Evolutionary conservation across 1,140 invertebrate species (phyloP).

Genomic region (Sminthurides bifidus): DNA sequence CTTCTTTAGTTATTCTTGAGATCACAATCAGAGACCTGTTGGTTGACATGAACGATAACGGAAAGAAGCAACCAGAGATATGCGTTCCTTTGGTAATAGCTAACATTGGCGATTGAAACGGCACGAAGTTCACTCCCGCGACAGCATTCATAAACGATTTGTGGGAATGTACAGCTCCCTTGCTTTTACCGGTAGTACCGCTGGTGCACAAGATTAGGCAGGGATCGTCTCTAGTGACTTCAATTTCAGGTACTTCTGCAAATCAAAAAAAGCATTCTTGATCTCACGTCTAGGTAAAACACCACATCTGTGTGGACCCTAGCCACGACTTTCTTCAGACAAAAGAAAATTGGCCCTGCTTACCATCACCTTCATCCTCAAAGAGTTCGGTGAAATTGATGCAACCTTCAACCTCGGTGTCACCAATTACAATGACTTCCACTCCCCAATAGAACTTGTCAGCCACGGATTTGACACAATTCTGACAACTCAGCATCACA

Average conservation of each 20-base stretch:
- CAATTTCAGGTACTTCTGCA: slow-evolving; percentile 12
- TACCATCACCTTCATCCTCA: slow-evolving; percentile 1
- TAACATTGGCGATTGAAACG: neutral
- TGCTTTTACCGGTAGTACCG: slow-evolving; percentile 23
- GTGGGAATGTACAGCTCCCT: slow-evolving; percentile 19
- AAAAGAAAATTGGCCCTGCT: neutral
- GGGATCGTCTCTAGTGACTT: slow-evolving; percentile 4
- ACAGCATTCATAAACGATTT: neutral
- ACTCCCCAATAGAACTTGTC: slow-evolving; percentile 12
- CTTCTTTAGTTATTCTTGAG: slow-evolving; percentile 3
- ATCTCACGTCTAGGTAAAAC: no score
- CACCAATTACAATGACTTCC: slow-evolving; percentile 18
- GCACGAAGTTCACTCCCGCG: neutral
- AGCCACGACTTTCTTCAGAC: no score
- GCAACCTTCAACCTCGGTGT: slow-evolving; percentile 13
- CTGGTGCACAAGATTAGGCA: slow-evolving; percentile 19
- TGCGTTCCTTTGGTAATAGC: slow-evolving; percentile 14
- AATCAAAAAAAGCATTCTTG: neutral
- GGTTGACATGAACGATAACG: neutral
- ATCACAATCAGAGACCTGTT: slow-evolving; percentile 1
- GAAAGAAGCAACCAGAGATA: slow-evolving; percentile 1
- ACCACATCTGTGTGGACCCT: no score
- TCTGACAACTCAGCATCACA: slow-evolving; percentile 6
- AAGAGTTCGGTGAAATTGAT: slow-evolving; percentile 3
- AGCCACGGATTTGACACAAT: neutral